These are phyloP conservation scores for Oryctolagus cuniculus DNA, from an alignment of 2,113 vertebrate species.

Conservation along the genomic window DNA sequence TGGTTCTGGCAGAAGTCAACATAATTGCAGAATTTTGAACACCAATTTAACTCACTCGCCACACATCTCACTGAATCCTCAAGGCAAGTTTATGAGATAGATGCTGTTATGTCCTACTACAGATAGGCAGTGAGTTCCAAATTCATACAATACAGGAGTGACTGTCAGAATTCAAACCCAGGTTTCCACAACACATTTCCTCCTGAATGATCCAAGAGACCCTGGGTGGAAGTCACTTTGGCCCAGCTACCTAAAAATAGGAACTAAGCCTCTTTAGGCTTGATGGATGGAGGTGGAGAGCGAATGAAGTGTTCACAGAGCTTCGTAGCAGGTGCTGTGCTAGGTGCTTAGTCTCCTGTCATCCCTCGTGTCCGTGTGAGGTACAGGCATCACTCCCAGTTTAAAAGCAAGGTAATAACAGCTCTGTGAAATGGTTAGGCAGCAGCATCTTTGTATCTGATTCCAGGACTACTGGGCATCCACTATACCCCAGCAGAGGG, in stretches of 20 bases:
- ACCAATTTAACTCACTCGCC: not conserved
- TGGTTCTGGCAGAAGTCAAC: not conserved
- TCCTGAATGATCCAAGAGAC: not conserved
- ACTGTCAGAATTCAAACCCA: conserved; percentile 31
- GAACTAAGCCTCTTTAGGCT: not conserved
- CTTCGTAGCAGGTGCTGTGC: not conserved
- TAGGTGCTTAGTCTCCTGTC: not conserved
- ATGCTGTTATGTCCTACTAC: not conserved
- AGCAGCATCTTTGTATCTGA: not conserved
- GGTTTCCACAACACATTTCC: not conserved
- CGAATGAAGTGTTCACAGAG: not conserved
- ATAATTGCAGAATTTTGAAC: not conserved
- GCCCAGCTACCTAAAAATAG: not conserved
- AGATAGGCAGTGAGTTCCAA: conserved; percentile 9
- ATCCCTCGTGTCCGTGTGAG: not conserved
- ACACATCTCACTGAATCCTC: conserved; percentile 23
- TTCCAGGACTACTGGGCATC: not conserved
- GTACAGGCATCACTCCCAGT: not conserved
- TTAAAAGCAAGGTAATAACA: conserved; percentile 3
- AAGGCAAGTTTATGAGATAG: not conserved
- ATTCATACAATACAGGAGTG: conserved; percentile 10
- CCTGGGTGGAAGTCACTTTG: not conserved
- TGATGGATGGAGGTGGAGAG: not conserved
- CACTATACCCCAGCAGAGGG: not conserved
- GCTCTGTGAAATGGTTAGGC: not conserved